Conservation (phyloP, 2,888 invertebrate species). For the Octodonta nipae region DNA sequence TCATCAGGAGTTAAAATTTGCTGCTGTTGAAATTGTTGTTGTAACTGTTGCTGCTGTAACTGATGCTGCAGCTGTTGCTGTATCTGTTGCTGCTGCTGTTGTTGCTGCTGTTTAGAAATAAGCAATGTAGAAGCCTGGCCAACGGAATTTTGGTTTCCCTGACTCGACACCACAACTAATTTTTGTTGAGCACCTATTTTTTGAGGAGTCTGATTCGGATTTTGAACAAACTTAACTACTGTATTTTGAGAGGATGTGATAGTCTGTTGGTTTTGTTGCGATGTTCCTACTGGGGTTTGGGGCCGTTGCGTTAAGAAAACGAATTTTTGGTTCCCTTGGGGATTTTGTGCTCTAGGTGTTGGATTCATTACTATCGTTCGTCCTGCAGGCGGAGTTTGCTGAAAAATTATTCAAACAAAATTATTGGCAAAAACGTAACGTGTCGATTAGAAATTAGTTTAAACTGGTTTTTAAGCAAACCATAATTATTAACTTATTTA, state of each 20-base stretch:
- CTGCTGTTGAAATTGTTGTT: no score
- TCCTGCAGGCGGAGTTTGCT: constrained; percentile 9
- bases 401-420: constrained; percentile 4
- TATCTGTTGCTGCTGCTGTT: no score
- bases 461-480: no score
- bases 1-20: no score
- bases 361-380: constrained; percentile 41
- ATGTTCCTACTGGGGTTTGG: constrained; percentile 26
- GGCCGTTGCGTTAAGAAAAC: constrained; percentile 40
- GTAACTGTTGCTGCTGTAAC: no score
- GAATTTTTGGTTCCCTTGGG: constrained; percentile 36
- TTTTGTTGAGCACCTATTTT: constrained; percentile 34
- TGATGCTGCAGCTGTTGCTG: no score
- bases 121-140: neutral
- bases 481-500: no score
- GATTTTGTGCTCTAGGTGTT: constrained; percentile 28
- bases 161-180: constrained; percentile 36
- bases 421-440: no score
- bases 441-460: no score
- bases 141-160: constrained; percentile 4
- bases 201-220: constrained; percentile 21
- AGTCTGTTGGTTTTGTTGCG: constrained; percentile 16
- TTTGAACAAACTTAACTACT: constrained; percentile 35
- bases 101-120: neutral
- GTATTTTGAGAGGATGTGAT: constrained; percentile 25